A percentile compares a stretch with the other conserved stretches of the same genome.
phyloP scores from a whole-genome alignment of 2,797 vertebrate species.

The Pseudopleuronectes americanus region DNA sequence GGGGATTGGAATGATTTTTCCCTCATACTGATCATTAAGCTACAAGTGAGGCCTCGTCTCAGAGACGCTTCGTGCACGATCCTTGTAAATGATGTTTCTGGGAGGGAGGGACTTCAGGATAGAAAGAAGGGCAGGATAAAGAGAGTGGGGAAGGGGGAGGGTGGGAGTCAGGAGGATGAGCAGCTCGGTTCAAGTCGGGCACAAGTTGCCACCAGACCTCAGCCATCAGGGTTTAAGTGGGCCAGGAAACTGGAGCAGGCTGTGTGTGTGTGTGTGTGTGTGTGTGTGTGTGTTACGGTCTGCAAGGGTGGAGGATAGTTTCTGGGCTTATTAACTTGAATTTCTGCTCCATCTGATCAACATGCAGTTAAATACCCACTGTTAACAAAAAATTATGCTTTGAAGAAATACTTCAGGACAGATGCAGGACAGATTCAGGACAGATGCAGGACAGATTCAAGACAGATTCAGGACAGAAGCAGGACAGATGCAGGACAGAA shows the following conservation, averaged over 20 bases:
- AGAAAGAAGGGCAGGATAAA: background rate
- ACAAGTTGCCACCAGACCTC: constrained; percentile 20
- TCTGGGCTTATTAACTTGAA: background rate
- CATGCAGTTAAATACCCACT: no score
- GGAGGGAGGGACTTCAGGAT: background rate
- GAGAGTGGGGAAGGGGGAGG: background rate
- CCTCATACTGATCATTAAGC: background rate
- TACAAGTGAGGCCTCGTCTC: no score
- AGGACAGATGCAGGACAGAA: no score
- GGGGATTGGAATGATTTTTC: background rate
- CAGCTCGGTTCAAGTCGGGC: background rate
- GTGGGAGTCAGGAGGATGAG: background rate
- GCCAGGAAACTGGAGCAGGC: constrained; percentile 67
- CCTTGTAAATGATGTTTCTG: background rate
- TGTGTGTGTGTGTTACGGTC: background rate
- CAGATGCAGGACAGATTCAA: no score
- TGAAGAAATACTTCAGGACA: no score
- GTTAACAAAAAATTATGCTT: no score
- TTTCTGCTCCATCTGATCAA: background rate
- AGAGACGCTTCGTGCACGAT: no score
- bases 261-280: constrained; percentile 6
- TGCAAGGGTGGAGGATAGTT: no score
- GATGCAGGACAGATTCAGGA: no score
- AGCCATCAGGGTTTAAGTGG: constrained; percentile 58
- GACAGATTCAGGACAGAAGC: no score